Base-by-base conservation (phyloP, 2,888 invertebrate species). In the Hyles lineata region DNA sequence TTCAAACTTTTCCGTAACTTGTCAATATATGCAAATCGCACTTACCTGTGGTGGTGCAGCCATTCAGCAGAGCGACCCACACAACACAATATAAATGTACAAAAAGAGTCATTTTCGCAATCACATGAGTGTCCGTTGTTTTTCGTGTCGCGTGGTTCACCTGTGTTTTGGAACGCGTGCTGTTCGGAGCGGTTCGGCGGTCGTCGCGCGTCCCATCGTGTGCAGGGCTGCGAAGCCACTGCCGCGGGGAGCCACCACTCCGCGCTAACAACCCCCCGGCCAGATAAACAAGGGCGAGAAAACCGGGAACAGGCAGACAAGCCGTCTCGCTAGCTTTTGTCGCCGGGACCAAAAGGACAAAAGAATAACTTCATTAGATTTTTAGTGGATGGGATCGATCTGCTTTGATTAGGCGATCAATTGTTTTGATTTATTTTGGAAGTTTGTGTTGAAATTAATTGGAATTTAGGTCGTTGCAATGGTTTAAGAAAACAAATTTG, bases 241-340 rank as follows among this genome's bases (percentile, higher is more conserved):
- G 91, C 89, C 92, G 92, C 91, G 89, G 88, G 89, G 89, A 87
- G 88, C 83, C 85, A 86, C 86, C 85, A 85, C 88, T 86, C 85
- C 87, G 88, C 90, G 80, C 88, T 85, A 87, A 89, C 90, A 88
- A 89, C 91, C 90, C 86, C 76, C 91, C 83, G 85, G 87, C 87
- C 90, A 89, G 92, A 93, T 93, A 94, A 94, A 94, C 94, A 94
- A 92, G 89, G 89, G 89, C 85, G 92, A 92, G 91, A 90, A 89
- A 90, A 90, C 91, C 89, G 90, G 91, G 90, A 89, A 91, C 90
- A 85, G 85, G 89, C 91, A 93, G 94, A 94, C 94, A 94, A 91
- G 92, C 93, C 93, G 94, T 94, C 94, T 93, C 93, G 91, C 90
- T 90, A 86, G 87, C 89, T 89, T 89, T 90, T 89, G 88, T 88